These are phyloP conservation scores for Dendrophyllia cribrosa DNA, from an alignment of 64 coral and sea anemone species.

Conservation along the genomic window DNA sequence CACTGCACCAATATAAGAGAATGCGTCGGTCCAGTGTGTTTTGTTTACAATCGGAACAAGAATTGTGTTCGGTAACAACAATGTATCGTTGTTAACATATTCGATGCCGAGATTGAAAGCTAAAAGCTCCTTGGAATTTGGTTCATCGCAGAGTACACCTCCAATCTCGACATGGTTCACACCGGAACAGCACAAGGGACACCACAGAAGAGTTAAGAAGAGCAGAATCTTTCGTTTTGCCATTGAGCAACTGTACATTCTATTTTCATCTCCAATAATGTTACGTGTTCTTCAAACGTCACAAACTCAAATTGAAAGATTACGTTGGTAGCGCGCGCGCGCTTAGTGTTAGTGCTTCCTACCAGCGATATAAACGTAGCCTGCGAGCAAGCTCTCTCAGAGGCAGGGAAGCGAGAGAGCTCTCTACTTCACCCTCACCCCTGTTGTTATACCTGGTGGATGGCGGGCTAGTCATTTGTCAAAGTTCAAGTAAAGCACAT, in stretches of 20 bases:
- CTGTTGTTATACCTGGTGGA: no score
- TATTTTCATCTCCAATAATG: neutral
- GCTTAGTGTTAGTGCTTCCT: neutral
- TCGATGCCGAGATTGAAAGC: conserved; percentile 77
- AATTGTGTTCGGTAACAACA: conserved; percentile 58
- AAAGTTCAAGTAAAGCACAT: no score
- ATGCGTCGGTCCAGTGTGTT: conserved; percentile 64
- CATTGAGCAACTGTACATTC: neutral
- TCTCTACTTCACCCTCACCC: no score
- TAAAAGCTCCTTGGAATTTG: conserved; percentile 18
- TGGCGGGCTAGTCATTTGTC: no score
- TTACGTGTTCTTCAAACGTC: neutral
- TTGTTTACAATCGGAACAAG: conserved; percentile 56
- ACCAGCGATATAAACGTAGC: no score
- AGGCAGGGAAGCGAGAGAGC: no score
- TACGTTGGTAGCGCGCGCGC: neutral
- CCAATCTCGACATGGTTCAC: conserved; percentile 67
- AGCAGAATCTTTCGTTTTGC: neutral
- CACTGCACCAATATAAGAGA: conserved; percentile 67
- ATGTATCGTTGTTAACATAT: conserved; percentile 82
- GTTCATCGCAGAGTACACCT: conserved; percentile 64
- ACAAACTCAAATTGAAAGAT: neutral
- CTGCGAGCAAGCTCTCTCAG: no score
- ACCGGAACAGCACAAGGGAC: neutral
- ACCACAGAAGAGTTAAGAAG: neutral